Conservation (phyloP, 2,113 vertebrate species). For the Oncorhynchus kisutch region DNA sequence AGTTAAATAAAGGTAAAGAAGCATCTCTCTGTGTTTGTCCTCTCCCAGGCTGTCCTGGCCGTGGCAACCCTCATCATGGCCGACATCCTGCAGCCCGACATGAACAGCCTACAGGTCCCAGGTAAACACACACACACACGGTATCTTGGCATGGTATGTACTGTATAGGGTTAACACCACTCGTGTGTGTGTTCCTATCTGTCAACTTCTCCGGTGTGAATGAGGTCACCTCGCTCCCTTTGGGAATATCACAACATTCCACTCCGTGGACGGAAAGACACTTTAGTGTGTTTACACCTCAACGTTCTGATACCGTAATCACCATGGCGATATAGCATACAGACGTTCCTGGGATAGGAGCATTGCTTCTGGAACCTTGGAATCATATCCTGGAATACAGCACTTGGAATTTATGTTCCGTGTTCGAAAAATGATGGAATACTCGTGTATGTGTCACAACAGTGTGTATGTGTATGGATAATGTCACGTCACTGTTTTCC, state of each 20-base stretch:
- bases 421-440: neutral
- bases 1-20: no score
- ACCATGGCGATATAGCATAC: neutral
- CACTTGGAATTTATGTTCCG: neutral
- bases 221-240: conserved; percentile 47
- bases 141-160: conserved; percentile 4
- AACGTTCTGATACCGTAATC: neutral
- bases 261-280: neutral
- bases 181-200: neutral
- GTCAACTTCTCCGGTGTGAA: conserved; percentile 27
- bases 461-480: neutral
- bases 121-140: conserved; percentile 53
- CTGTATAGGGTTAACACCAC: neutral
- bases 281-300: conserved; percentile 14
- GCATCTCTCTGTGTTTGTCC: conserved; percentile 1
- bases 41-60: conserved; percentile 10
- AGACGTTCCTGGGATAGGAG: neutral
- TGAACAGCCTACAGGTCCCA: conserved; percentile 62
- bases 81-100: conserved; percentile 59
- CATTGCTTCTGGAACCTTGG: neutral
- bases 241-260: conserved; percentile 47
- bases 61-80: conserved; percentile 73
- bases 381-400: neutral
- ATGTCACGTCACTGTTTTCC: no score
- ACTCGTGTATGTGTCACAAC: neutral